phyloP scores from a whole-genome alignment of 1,140 invertebrate genomes.

The Rhopalosiphum maidis region DNA sequence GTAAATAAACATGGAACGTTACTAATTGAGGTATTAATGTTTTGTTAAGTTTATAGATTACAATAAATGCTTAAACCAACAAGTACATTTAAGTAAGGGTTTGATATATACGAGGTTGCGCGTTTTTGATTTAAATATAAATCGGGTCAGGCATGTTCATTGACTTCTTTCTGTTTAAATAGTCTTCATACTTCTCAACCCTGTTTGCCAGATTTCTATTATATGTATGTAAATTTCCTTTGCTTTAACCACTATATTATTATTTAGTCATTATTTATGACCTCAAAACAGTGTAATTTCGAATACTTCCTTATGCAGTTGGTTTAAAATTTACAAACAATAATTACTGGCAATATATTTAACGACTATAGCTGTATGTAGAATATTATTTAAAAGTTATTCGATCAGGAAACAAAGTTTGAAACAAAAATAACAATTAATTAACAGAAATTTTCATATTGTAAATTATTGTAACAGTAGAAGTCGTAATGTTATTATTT shows the following conservation, averaged over 20 bases:
- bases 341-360: neutral
- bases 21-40: neutral
- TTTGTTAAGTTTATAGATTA: neutral
- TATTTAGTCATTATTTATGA: conserved; percentile 1
- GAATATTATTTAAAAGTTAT: neutral
- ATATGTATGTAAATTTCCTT: neutral
- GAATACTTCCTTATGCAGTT: conserved; percentile 2
- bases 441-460: neutral
- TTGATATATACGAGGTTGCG: neutral
- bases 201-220: neutral
- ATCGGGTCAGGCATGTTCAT: conserved; percentile 26
- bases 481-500: neutral
- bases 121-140: neutral
- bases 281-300: neutral
- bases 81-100: neutral
- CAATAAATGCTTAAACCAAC: neutral
- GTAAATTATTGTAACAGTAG: neutral
- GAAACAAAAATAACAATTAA: neutral
- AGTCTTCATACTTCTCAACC: neutral
- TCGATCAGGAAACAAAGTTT: neutral
- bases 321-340: neutral
- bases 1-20: neutral
- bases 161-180: conserved; percentile 21
- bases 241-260: conserved; percentile 13
- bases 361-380: neutral